Evolutionary conservation across 1,140 invertebrate species (phyloP).

Genomic region (Mycetomoellerius zeteki): DNA sequence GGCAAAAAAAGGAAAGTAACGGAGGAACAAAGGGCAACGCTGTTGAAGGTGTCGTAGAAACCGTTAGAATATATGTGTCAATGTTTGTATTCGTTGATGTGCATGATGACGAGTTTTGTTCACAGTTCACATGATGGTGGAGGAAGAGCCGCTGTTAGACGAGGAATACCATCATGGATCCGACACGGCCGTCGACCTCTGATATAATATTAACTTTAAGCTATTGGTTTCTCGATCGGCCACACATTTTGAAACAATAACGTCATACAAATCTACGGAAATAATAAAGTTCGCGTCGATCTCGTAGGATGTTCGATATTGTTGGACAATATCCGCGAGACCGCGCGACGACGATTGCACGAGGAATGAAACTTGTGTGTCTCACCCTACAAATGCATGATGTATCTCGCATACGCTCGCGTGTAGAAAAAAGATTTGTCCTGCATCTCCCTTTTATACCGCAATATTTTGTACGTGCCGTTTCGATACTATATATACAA

Average conservation of each 20-base stretch:
- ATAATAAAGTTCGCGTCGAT: not conserved
- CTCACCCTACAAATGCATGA: slow-evolving; percentile 4
- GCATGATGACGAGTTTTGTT: slow-evolving; percentile 86
- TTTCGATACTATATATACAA: slow-evolving; percentile 17
- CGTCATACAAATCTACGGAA: not conserved
- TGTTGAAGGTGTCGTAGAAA: slow-evolving; percentile 14
- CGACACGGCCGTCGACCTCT: slow-evolving; percentile 83
- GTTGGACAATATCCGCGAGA: not conserved
- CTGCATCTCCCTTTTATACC: slow-evolving; percentile 27
- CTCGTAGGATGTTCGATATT: not conserved
- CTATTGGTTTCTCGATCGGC: slow-evolving; percentile 34
- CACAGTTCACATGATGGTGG: slow-evolving; percentile 84
- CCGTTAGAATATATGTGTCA: slow-evolving; percentile 22
- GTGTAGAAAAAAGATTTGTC: not conserved
- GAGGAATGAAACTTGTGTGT: slow-evolving; percentile 29
- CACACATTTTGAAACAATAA: slow-evolving; percentile 3
- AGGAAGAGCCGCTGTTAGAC: slow-evolving; percentile 83
- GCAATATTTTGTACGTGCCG: slow-evolving; percentile 20
- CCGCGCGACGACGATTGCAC: not conserved
- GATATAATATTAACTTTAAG: slow-evolving; percentile 77
- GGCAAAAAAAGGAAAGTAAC: not conserved
- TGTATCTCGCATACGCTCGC: not conserved
- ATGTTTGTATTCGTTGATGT: slow-evolving; percentile 78
- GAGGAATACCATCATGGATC: slow-evolving; percentile 82
- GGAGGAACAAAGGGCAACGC: not conserved